Percentiles rank a stretch among this genome's conserved stretches.
These are phyloP conservation scores for Exephanes ischioxanthus DNA, from an alignment of 2,888 invertebrate genomes.

Conservation along the genomic window DNA sequence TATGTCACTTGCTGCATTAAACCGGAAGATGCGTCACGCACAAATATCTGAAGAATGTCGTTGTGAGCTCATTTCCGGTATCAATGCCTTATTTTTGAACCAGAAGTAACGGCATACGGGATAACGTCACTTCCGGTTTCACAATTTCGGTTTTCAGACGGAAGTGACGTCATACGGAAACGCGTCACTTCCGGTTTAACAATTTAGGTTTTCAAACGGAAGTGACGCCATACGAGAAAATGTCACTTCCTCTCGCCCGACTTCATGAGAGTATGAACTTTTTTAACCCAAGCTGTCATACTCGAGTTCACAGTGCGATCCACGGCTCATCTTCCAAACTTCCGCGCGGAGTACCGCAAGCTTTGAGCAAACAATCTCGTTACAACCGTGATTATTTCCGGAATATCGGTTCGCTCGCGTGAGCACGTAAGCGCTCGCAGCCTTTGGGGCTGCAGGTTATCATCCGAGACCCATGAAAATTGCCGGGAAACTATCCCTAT, in stretches of 20 bases:
- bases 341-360: slow-evolving; percentile 31
- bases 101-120: too few relatives aligned
- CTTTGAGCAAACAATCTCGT: slow-evolving; percentile 66
- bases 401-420: slow-evolving; percentile 61
- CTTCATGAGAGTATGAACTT: slow-evolving; percentile 14
- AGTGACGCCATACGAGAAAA: too few relatives aligned
- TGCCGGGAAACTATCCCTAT: slow-evolving; percentile 36
- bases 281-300: slow-evolving; percentile 15
- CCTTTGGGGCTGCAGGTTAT: slow-evolving; percentile 53
- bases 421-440: slow-evolving; percentile 55
- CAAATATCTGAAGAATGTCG: too few relatives aligned
- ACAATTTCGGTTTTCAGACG: too few relatives aligned
- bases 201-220: too few relatives aligned
- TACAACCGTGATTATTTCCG: slow-evolving; percentile 67
- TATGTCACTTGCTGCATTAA: too few relatives aligned
- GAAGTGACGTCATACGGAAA: too few relatives aligned
- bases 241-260: background rate
- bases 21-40: too few relatives aligned
- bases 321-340: slow-evolving; percentile 38
- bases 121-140: too few relatives aligned
- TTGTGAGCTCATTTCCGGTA: too few relatives aligned
- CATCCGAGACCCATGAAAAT: slow-evolving; percentile 63
- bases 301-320: background rate
- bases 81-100: too few relatives aligned
- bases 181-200: too few relatives aligned